Evolutionary conservation across 2,113 vertebrate genomes (phyloP), one percentile per base, ranked within the genome.

Genomic region (Hippoglossus stenolepis): DNA sequence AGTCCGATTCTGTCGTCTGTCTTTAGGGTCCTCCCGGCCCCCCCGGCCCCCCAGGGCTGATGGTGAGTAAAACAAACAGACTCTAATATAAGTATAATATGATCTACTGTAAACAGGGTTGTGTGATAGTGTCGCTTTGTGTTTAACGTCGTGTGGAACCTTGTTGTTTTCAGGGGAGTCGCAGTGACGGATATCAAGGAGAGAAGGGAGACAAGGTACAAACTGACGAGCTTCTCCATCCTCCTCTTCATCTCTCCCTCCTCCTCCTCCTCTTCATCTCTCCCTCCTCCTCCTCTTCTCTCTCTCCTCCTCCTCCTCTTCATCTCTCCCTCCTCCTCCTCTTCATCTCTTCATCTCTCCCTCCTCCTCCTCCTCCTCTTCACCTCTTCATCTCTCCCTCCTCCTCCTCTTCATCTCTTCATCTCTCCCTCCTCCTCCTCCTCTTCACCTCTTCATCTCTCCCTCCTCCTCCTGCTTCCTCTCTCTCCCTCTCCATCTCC

Each of bases 141-240:
- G 28, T 35, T 47, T 68, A 77, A 70, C 3, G 9, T 15, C 72
- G 38, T 66, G 53, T 57, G 54, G 10, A 54, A 21, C 53, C 8
- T 28, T 26, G 24, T 24, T 90, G 31, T 88, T 67, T 89, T 90
- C 56, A 98, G 97, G 96, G 97, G 35, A 97, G 95, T 70, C 94
- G 93, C 70, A 95, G 95, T 64, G 87, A 96, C 70, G 95, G 95
- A 80, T 96, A 95, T 89, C 93, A 93, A 90, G 96, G 96, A 93
- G 96, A 98, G 65, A 96, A 92, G 94, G 97, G 97, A 94, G 95
- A 94, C 88, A 98, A 97, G 95, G 97, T 97, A 95, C 47, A 80
- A 24, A 5, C 60, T 28, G 28, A 28, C 4, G 28, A 31, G 31
- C 31, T 31, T 31, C 31, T 5, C 3, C 28, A 4, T 28, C 28